Conservation (phyloP, 2,797 vertebrate species). For the Erpetoichthys calabaricus region DNA sequence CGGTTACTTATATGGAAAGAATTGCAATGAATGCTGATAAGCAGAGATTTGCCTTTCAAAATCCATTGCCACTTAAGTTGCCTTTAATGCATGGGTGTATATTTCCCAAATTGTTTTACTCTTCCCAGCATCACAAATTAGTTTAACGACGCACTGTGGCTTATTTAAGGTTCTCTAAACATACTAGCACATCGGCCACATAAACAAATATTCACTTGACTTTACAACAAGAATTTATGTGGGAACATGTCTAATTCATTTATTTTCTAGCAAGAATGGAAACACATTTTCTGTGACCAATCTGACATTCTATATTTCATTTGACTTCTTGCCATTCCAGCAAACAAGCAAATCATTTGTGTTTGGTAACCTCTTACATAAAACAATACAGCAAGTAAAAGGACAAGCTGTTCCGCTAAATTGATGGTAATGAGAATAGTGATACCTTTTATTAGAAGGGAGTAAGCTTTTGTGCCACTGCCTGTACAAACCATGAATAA, state of each 20-base stretch:
- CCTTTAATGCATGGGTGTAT: too few species aligned
- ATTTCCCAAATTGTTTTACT: too few species aligned
- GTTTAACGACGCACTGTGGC: too few species aligned
- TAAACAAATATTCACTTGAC: background rate
- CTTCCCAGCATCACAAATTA: too few species aligned
- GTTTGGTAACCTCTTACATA: slow-evolving; percentile 11
- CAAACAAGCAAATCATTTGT: slow-evolving; percentile 11
- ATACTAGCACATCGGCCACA: too few species aligned
- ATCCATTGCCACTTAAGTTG: too few species aligned
- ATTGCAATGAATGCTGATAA: too few species aligned
- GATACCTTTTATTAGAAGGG: slow-evolving; percentile 13
- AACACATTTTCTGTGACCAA: slow-evolving; percentile 7
- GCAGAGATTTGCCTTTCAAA: too few species aligned
- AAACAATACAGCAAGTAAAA: slow-evolving; percentile 10
- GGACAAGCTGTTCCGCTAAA: slow-evolving; percentile 15
- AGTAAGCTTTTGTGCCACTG: slow-evolving; percentile 11
- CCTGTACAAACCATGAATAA: slow-evolving; percentile 15
- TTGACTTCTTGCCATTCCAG: slow-evolving; percentile 10
- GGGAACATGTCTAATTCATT: background rate
- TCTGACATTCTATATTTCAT: slow-evolving; percentile 9
- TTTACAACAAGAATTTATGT: background rate
- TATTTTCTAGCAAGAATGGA: slow-evolving; percentile 4
- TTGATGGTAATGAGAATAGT: slow-evolving; percentile 14
- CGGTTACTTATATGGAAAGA: too few species aligned
- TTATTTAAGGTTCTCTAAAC: too few species aligned